These are phyloP conservation scores for Microplitis deprimator DNA, from an alignment of 2,888 invertebrate genomes.

Conservation along the genomic window DNA sequence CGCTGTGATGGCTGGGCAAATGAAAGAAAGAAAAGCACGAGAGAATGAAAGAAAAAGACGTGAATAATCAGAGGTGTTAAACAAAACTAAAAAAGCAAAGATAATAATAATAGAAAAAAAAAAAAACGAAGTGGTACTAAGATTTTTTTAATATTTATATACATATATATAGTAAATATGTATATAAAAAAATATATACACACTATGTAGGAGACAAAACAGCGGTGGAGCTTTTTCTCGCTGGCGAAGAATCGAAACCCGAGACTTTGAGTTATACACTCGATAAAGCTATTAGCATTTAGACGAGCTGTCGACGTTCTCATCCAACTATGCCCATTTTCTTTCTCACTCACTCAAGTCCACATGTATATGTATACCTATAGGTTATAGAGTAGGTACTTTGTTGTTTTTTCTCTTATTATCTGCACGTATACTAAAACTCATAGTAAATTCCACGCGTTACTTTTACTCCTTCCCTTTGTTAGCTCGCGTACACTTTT, in stretches of 20 bases:
- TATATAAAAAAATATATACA: not conserved
- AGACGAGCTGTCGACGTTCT: slow-evolving; percentile 69
- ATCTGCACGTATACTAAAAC: too few species aligned
- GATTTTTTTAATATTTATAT: not conserved
- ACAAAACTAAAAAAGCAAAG: not conserved
- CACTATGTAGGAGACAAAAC: slow-evolving; percentile 22
- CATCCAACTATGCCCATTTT: slow-evolving; percentile 26
- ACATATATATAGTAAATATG: not conserved
- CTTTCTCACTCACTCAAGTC: not conserved
- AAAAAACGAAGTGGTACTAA: not conserved
- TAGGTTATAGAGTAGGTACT: too few species aligned
- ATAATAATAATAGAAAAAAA: not conserved
- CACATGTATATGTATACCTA: too few species aligned
- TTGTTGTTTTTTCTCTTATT: too few species aligned
- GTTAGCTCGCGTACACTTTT: slow-evolving; percentile 32
- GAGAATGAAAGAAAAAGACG: not conserved
- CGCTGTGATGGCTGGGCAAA: not conserved
- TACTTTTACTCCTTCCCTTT: slow-evolving; percentile 26
- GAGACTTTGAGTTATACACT: slow-evolving; percentile 65
- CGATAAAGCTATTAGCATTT: slow-evolving; percentile 72
- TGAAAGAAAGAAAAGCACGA: not conserved
- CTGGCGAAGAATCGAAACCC: slow-evolving; percentile 62
- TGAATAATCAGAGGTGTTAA: slow-evolving; percentile 3
- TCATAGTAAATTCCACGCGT: slow-evolving; percentile 7
- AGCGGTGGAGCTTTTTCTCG: slow-evolving; percentile 32